Conservation (phyloP, 2,888 invertebrate genomes). For the Pterobdella sp. region DNA sequence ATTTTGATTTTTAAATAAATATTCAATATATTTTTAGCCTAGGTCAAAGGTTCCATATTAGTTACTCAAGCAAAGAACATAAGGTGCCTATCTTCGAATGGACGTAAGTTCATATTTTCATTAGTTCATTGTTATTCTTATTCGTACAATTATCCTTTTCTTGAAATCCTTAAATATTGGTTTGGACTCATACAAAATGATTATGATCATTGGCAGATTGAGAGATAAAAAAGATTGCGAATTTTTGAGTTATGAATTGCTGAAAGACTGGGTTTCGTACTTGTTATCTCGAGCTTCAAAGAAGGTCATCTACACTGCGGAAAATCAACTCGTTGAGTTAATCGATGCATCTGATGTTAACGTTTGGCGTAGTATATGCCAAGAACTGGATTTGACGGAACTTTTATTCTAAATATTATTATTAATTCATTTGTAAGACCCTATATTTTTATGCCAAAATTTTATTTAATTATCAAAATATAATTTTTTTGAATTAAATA, state of each 20-base stretch:
- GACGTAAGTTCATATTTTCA: slow-evolving; percentile 1
- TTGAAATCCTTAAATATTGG: too few species aligned
- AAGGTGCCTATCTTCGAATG: background rate
- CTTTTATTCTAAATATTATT: background rate
- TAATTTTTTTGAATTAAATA: too few species aligned
- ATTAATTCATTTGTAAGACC: too few species aligned
- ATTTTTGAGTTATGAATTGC: background rate
- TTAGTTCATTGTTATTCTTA: background rate
- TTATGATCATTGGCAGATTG: background rate
- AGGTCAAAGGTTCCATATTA: background rate
- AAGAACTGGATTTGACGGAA: background rate
- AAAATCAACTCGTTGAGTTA: background rate
- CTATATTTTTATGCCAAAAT: too few species aligned
- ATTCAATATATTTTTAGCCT: background rate
- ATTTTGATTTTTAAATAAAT: background rate
- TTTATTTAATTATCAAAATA: too few species aligned
- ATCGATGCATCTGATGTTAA: background rate
- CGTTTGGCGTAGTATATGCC: background rate
- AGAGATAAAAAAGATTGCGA: background rate
- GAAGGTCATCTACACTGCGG: background rate
- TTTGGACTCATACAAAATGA: background rate
- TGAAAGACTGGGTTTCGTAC: background rate
- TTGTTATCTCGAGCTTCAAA: background rate
- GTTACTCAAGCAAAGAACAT: background rate
- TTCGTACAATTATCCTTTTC: background rate